Evolutionary conservation across 2,888 invertebrate species (phyloP), one percentile per base, ranked within the genome.

Genomic region (Camponotus fellah): DNA sequence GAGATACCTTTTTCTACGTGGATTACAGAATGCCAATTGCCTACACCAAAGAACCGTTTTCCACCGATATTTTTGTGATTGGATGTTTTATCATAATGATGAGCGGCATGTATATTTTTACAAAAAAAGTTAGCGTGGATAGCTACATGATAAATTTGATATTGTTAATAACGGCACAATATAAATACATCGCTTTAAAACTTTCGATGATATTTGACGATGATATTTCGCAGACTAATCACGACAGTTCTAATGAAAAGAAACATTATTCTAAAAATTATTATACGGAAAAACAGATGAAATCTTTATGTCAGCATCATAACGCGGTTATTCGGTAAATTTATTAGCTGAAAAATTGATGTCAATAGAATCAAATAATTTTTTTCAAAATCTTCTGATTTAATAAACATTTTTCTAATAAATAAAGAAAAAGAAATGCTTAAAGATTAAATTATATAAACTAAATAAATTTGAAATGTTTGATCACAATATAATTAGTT

Each of bases 131-230:
- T 17, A 62, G 87, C 26, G 66, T 90, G 0, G 91, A 92, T 40
- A 4, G 90, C 3, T 92, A 92, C 43, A 83, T 87, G 5, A 89
- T 88, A 60, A 82, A 92, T 43, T 60, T 88, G 12, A 86, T 92
- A n/a, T 74, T 87, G 0, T 32, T 92, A 5, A 21, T 90, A 26
- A 87, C 91, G 0, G 88, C 88, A 3, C 86, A 92, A 26, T 92
- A 91, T 71, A 85, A 82, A 40, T 92, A 89, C 53, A 49, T 91
- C 8, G 84, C 85, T n/a, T 40, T 74, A 0, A 81, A 88, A 34
- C 64, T 92, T 0, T 46, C 37, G 21, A 71, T 9, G 21, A 49
- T 40, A 14, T 17, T 58, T 43, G 26, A 40, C 32, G n/a, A 74
- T 60, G n/a, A 5, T 49, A 46, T 32, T 10, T 2, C 2, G n/a